Evolutionary conservation across 2,888 invertebrate species (phyloP).

Genomic region (Platycnemis pennipes): DNA sequence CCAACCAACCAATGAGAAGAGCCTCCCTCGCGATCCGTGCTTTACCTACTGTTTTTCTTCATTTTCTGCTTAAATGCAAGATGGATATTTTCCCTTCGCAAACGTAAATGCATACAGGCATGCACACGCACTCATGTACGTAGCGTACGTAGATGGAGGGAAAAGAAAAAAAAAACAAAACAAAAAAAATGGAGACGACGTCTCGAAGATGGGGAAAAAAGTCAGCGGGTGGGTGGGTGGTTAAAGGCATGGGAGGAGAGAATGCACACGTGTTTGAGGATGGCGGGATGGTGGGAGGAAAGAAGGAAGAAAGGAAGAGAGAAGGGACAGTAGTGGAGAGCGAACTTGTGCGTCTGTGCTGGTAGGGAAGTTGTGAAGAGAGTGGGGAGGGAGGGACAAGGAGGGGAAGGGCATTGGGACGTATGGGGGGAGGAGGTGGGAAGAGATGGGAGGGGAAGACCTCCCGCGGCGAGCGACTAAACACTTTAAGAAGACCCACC

Average conservation of each 20-base stretch:
- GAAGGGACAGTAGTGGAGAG: no score
- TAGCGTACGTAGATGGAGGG: no score
- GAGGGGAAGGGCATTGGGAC: neutral
- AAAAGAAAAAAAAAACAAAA: no score
- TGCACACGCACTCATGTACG: no score
- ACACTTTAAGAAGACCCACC: slow-evolving; percentile 37
- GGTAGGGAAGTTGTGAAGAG: neutral
- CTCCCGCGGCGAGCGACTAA: slow-evolving; percentile 18
- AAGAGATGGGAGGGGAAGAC: neutral
- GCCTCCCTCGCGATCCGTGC: no score
- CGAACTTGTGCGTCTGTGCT: no score
- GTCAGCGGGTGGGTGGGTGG: neutral
- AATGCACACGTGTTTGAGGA: neutral
- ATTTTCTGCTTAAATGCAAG: no score
- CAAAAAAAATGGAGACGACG: no score
- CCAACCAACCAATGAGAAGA: no score
- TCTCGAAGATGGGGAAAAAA: neutral
- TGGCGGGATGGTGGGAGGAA: neutral
- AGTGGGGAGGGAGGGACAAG: neutral
- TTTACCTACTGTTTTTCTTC: no score
- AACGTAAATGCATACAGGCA: no score
- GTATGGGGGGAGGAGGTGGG: neutral
- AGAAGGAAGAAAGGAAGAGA: neutral
- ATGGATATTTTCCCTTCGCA: no score
- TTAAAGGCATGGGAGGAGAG: neutral